Conservation (phyloP, 64 coral and sea anemone genomes). For the Stichodactyla helianthus region DNA sequence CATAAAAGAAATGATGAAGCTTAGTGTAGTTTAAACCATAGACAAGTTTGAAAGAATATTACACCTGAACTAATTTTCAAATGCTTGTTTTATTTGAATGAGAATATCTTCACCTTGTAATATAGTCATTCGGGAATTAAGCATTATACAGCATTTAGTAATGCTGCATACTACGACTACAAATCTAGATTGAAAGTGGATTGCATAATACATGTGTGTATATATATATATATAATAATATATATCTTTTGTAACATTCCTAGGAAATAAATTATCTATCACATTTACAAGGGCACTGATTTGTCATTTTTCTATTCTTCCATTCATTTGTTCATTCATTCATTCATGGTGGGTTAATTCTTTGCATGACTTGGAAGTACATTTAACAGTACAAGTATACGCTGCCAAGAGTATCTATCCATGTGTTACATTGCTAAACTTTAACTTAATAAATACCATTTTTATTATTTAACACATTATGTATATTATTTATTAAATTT, state of each 20-base stretch:
- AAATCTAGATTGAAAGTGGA: not conserved
- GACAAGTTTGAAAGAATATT: not conserved
- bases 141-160: conserved; percentile 1
- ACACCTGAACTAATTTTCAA: not conserved
- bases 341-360: not conserved
- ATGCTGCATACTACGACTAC: not conserved
- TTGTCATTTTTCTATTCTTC: not conserved
- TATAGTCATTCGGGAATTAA: not conserved
- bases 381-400: no score
- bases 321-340: not conserved
- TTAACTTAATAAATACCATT: not conserved
- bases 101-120: not conserved
- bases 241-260: conserved; percentile 5
- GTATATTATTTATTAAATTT: not conserved
- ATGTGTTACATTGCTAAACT: not conserved
- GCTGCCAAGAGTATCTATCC: not conserved
- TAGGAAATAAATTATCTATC: not conserved
- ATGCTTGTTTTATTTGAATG: conserved; percentile 8
- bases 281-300: conserved; percentile 3
- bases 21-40: not conserved
- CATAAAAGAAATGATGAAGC: no score
- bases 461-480: conserved; percentile 2
- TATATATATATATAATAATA: not conserved
- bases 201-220: not conserved
- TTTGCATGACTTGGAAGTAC: not conserved